Evolutionary conservation across 1,140 invertebrate genomes (phyloP).

Genomic region (Meloidogyne hapla): DNA sequence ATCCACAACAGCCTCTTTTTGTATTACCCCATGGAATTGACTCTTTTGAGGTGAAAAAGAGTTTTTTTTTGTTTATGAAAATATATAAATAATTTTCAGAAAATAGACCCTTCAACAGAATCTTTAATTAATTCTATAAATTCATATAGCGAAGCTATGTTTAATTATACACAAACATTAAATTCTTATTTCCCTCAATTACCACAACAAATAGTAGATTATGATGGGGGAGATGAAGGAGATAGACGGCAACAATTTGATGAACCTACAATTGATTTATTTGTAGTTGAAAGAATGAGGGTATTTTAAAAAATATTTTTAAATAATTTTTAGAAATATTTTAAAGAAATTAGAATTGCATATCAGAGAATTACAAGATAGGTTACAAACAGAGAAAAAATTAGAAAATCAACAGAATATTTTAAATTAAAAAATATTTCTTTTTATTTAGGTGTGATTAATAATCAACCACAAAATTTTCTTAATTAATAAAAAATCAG

Average conservation of each 20-base stretch:
- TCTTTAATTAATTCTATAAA: not conserved
- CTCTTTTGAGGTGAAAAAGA: conserved; percentile 12
- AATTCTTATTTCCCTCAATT: conserved; percentile 16
- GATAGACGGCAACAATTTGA: conserved; percentile 33
- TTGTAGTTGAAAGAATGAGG: conserved; percentile 29
- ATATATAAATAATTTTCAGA: not conserved
- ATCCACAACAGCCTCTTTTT: conserved; percentile 30
- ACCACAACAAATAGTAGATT: not conserved
- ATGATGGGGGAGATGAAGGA: conserved; percentile 13
- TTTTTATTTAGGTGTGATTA: too few relatives aligned
- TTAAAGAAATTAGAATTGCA: conserved; percentile 11
- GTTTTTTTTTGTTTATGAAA: not conserved
- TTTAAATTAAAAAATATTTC: too few relatives aligned
- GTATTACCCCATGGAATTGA: conserved; percentile 22
- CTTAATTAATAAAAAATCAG: too few relatives aligned
- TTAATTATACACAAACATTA: conserved; percentile 6
- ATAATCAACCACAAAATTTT: too few relatives aligned
- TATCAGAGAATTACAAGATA: not conserved
- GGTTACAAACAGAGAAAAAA: conserved; percentile 3
- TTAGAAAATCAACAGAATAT: not conserved
- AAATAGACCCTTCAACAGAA: conserved; percentile 13
- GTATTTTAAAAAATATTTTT: not conserved
- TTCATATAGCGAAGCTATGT: conserved; percentile 27
- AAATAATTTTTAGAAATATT: not conserved
- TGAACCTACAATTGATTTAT: conserved; percentile 25